Evolutionary conservation across 2,888 invertebrate genomes (phyloP), one percentile per base, ranked within the genome.

Genomic region (Willowsia nigromaculata): DNA sequence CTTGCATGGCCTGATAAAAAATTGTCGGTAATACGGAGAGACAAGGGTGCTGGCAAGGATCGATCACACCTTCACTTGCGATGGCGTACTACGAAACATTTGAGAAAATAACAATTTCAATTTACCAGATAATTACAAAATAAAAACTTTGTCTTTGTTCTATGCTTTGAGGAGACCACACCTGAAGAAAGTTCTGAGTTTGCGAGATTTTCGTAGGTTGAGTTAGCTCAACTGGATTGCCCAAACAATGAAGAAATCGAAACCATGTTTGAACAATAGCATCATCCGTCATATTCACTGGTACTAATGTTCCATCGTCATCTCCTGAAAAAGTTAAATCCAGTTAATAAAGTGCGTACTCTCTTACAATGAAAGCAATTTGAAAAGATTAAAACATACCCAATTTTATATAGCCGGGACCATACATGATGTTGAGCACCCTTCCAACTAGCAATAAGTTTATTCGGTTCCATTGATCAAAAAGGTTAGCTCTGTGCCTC

Each of bases 211-310:
- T 96, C 93, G 97, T 96, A 0, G 98, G 98, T 53, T 97, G 96
- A 93, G 97, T 97, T 90, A 99, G 95, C 93, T 98, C 98, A 0
- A 98, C 98, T 0, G 99, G 99, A 94, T 98, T 98, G 40, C 99
- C 98, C 90, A 99, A 96, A 53, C 98, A 97, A 93, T 99, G 98
- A 90, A 99, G 94, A 93, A 99, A 96, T 90, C 99, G 96, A 94
- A 98, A 99, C 99, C 99, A 99, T 93, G 97, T 97, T 94, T 99
- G 99, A 88, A 97, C 97, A 53, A 99, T 96, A 90, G 98, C 97
- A 93, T 98, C 97, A 90, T 97, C 96, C 62, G 96, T 95, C 97
- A 99, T 98, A 80, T 96, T 96, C 0, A 95, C 94, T 1, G 98
- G 97, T 88, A 98, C 96, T 68, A 98, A 94, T 92, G 96, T 96